Evolutionary conservation across 1,140 invertebrate species (phyloP).

Genomic region (Globodera rostochiensis): DNA sequence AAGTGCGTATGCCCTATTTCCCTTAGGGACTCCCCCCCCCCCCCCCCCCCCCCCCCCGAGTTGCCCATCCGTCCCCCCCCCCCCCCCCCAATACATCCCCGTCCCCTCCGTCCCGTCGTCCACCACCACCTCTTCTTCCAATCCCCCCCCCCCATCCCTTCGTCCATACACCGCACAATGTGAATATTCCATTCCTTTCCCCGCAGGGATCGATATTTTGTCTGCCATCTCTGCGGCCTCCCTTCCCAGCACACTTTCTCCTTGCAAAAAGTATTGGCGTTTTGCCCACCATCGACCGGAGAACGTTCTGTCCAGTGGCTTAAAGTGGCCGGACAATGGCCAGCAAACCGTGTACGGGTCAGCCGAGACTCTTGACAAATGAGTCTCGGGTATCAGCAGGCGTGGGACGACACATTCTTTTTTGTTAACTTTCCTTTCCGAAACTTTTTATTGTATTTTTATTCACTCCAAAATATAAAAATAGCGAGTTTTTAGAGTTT

Average conservation of each 20-base stretch:
- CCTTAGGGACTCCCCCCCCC: background rate
- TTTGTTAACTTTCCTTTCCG: no score
- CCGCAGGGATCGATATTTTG: background rate
- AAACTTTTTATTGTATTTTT: no score
- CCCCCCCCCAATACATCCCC: no score
- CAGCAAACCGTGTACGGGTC: background rate
- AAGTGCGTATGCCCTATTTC: background rate
- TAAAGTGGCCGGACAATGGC: background rate
- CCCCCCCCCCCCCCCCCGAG: no score
- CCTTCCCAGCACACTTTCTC: background rate
- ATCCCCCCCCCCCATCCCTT: background rate
- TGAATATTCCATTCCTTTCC: background rate
- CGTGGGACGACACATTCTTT: no score
- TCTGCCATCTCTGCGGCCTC: conserved; percentile 2
- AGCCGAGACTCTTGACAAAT: background rate
- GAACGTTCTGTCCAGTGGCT: background rate
- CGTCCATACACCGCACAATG: background rate
- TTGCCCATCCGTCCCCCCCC: background rate
- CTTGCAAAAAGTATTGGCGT: background rate
- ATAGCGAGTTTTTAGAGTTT: no score
- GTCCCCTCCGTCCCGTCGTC: no score
- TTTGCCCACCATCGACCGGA: background rate
- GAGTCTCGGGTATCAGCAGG: background rate
- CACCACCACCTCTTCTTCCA: background rate
- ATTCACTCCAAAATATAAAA: no score